Conservation (phyloP, 2,797 vertebrate genomes). For the Diplodus puntazzo region DNA sequence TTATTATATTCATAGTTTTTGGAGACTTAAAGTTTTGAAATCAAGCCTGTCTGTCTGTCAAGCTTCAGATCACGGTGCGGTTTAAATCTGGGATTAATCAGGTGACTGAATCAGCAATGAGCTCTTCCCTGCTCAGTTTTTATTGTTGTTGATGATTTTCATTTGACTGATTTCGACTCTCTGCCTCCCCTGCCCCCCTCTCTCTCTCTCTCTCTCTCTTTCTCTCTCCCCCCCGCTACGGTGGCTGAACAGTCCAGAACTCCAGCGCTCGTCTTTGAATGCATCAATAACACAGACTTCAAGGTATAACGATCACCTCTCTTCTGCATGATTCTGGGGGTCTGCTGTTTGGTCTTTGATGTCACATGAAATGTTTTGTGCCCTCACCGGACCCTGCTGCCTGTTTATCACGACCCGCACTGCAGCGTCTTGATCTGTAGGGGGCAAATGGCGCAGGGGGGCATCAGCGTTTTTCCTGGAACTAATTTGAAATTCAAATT, state of each 20-base stretch:
- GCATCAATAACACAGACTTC: conserved; percentile 99
- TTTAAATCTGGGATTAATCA: not conserved
- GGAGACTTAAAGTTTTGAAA: not conserved
- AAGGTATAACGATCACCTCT: conserved; percentile 87
- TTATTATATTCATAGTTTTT: not conserved
- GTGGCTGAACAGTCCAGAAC: conserved; percentile 93
- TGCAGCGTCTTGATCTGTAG: not conserved
- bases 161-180: not conserved
- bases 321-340: conserved; percentile 12
- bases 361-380: not conserved
- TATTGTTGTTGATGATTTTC: not conserved
- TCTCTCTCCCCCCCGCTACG: conserved; percentile 15
- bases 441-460: not conserved
- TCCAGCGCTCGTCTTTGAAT: conserved; percentile 98
- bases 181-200: not conserved
- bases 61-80: not conserved
- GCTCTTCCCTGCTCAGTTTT: not conserved
- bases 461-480: not conserved
- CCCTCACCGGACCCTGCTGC: not conserved
- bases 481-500: not conserved
- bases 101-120: conserved; percentile 16
- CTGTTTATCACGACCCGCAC: not conserved
- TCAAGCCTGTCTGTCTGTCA: not conserved
- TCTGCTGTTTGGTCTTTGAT: not conserved
- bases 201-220: not conserved